These are phyloP conservation scores for Poeciliopsis turrubarensis DNA, from an alignment of 2,113 vertebrate species.

Conservation along the genomic window DNA sequence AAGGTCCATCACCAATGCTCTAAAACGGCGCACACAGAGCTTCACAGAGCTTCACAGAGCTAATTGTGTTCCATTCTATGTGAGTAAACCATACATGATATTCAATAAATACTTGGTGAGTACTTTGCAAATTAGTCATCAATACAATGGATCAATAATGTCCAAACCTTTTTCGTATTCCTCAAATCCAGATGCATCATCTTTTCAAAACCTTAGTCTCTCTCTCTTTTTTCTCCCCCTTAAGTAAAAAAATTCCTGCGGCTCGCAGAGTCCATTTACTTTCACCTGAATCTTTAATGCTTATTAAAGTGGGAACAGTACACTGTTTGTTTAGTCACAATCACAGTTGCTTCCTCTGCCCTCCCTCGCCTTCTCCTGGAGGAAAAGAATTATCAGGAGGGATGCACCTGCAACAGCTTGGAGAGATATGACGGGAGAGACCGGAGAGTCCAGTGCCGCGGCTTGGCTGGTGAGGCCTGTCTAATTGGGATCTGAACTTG, in stretches of 20 bases:
- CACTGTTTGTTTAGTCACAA: slow-evolving; percentile 61
- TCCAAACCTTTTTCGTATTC: slow-evolving; percentile 2
- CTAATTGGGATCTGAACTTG: slow-evolving; percentile 81
- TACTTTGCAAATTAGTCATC: neutral
- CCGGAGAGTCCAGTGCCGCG: slow-evolving; percentile 21
- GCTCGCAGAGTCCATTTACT: slow-evolving; percentile 50
- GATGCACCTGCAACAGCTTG: slow-evolving; percentile 66
- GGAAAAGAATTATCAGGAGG: slow-evolving; percentile 33
- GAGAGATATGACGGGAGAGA: slow-evolving; percentile 62
- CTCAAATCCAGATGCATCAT: neutral
- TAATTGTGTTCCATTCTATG: neutral
- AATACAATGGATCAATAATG: neutral
- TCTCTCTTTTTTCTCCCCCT: slow-evolving; percentile 5
- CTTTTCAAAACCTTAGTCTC: slow-evolving; percentile 25
- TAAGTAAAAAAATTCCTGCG: slow-evolving; percentile 26
- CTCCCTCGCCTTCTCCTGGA: slow-evolving; percentile 29
- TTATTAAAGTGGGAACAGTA: slow-evolving; percentile 47
- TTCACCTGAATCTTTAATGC: slow-evolving; percentile 42
- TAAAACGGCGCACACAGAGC: neutral
- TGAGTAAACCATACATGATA: neutral
- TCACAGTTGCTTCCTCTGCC: slow-evolving; percentile 51
- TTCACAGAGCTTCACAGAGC: neutral
- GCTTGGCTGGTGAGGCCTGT: slow-evolving; percentile 71
- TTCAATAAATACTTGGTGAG: neutral
- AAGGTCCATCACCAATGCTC: neutral